Conservation (phyloP, 2,113 vertebrate genomes). For the Zosterops pallidus region DNA sequence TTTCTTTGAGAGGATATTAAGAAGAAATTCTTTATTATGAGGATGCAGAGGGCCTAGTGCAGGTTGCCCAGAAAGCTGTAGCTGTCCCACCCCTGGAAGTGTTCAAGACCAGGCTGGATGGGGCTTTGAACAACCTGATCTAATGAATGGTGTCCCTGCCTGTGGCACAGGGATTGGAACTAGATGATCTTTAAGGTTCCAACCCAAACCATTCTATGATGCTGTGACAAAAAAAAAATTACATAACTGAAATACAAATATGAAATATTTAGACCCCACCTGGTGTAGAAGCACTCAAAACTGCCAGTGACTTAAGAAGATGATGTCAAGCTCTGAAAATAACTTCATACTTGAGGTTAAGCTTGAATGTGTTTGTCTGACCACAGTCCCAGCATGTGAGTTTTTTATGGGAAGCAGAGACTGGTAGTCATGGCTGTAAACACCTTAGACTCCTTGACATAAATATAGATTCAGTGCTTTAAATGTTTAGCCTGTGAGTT, state of each 20-base stretch:
- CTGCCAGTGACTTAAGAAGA: neutral
- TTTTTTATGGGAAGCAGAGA: constrained; percentile 8
- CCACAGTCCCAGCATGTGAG: neutral
- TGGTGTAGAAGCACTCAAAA: neutral
- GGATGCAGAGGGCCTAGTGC: neutral
- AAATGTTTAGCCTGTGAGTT: neutral
- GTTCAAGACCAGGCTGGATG: neutral
- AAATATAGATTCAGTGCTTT: neutral
- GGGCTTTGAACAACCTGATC: neutral
- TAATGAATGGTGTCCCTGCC: neutral
- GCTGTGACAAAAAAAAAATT: neutral
- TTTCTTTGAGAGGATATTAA: neutral
- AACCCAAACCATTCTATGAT: neutral
- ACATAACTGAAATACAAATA: no score
- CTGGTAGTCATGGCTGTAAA: constrained; percentile 27
- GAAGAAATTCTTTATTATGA: neutral
- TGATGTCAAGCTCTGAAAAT: constrained; percentile 14
- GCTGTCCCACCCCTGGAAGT: neutral
- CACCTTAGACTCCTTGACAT: neutral
- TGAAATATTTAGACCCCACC: neutral
- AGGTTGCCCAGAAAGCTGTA: neutral
- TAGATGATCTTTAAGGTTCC: neutral
- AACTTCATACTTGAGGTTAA: neutral
- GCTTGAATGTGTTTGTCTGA: neutral
- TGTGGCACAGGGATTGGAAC: neutral